Conservation (phyloP, 1,140 invertebrate species). For the Drosophila persimilis region DNA sequence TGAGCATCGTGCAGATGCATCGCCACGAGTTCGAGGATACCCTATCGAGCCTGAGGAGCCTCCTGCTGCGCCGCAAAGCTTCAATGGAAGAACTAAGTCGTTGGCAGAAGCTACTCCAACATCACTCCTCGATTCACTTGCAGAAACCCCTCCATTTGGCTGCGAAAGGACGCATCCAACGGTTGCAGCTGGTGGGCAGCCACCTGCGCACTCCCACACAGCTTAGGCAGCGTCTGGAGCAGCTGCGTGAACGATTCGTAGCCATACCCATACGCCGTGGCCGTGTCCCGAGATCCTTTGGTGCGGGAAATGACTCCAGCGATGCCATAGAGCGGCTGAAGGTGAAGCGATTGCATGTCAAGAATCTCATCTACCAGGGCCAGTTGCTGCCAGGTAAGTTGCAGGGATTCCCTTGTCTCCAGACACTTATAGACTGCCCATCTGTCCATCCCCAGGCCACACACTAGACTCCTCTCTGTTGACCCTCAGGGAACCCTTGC, state of each 20-base stretch:
- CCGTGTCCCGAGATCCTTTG: constrained; percentile 47
- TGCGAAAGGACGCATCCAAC: constrained; percentile 23
- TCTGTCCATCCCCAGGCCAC: constrained; percentile 30
- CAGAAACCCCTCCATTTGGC: constrained; percentile 35
- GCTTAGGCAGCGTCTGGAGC: constrained; percentile 43
- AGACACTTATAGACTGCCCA: no score
- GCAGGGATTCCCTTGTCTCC: no score
- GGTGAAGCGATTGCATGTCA: constrained; percentile 50
- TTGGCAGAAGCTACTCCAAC: not conserved
- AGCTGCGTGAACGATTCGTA: constrained; percentile 33
- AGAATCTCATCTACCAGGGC: constrained; percentile 62
- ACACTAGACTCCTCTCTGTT: constrained; percentile 43
- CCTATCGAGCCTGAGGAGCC: constrained; percentile 51
- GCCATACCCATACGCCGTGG: not conserved
- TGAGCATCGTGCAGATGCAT: constrained; percentile 59
- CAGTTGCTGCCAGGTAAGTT: constrained; percentile 58
- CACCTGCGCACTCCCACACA: constrained; percentile 60
- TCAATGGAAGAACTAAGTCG: constrained; percentile 42
- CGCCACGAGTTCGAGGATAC: constrained; percentile 67
- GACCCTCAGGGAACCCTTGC: constrained; percentile 26
- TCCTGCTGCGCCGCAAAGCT: constrained; percentile 52
- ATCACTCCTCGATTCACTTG: not conserved
- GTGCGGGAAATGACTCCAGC: constrained; percentile 31
- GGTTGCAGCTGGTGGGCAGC: constrained; percentile 34
- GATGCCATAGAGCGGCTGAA: constrained; percentile 37